Evolutionary conservation across 1,140 invertebrate species (phyloP).

Genomic region (Lepeophtheirus salmonis): DNA sequence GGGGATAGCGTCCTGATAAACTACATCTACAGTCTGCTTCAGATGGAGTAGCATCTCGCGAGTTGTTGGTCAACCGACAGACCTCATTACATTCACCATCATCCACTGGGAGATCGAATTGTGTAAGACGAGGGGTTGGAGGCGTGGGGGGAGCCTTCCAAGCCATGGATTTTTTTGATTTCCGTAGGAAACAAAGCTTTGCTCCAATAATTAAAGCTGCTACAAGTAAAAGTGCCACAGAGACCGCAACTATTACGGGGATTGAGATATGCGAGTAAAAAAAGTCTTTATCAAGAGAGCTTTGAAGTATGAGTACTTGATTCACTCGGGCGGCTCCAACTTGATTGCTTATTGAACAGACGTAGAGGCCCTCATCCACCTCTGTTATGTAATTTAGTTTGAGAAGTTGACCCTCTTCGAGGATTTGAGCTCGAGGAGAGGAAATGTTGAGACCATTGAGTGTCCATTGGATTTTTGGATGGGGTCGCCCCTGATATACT

Average conservation of each 20-base stretch:
- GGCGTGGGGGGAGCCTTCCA: conserved; percentile 14
- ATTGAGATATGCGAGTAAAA: conserved; percentile 1
- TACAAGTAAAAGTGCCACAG: not conserved
- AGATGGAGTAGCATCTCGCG: not conserved
- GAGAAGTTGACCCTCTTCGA: conserved; percentile 33
- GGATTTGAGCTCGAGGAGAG: conserved; percentile 8
- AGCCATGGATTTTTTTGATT: not conserved
- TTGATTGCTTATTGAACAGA: conserved; percentile 74
- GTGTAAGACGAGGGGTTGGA: conserved; percentile 8
- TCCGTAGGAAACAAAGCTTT: not conserved
- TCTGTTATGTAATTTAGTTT: conserved; percentile 56
- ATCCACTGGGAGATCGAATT: not conserved
- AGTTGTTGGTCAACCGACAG: conserved; percentile 7
- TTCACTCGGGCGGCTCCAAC: conserved; percentile 41
- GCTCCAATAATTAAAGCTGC: not conserved
- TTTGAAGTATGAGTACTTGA: conserved; percentile 1
- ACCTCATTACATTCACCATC: conserved; percentile 5
- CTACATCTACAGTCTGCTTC: not conserved
- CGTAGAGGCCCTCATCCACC: conserved; percentile 82
- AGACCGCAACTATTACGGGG: conserved; percentile 8
- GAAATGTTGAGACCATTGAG: conserved; percentile 2
- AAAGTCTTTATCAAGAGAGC: conserved; percentile 6
- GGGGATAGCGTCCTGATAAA: not conserved
- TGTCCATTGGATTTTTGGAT: not conserved
- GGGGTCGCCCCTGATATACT: not conserved